phyloP scores from a whole-genome alignment of 2,888 invertebrate species.

The Seira musarum region DNA sequence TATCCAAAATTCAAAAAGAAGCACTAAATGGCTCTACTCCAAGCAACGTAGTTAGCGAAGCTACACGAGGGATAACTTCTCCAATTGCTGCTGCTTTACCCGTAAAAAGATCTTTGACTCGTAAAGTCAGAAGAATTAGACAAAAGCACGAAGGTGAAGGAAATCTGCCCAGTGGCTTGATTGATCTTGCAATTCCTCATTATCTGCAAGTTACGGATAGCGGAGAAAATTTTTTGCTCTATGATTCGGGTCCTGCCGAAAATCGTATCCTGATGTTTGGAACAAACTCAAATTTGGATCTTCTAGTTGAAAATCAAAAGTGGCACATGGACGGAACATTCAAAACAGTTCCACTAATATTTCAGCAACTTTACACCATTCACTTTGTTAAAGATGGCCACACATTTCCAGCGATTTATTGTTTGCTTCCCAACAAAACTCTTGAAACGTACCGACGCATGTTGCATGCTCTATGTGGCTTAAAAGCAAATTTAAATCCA shows the following conservation, averaged over 20 bases:
- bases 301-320: background rate
- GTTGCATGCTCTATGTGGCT: background rate
- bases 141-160: too few relatives aligned
- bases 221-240: background rate
- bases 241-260: background rate
- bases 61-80: too few relatives aligned
- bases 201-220: too few relatives aligned
- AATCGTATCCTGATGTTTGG: background rate
- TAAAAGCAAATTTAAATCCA: background rate
- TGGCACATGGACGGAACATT: slow-evolving; percentile 13
- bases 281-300: background rate
- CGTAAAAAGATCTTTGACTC: too few relatives aligned
- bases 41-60: too few relatives aligned
- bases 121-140: too few relatives aligned
- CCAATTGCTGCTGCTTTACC: too few relatives aligned
- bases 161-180: too few relatives aligned
- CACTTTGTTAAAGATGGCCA: background rate
- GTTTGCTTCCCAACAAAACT: background rate
- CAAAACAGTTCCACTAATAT: background rate
- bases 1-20: too few relatives aligned
- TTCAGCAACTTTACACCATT: background rate
- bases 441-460: background rate
- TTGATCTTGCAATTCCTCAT: too few relatives aligned
- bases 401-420: background rate
- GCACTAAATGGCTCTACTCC: too few relatives aligned